These are phyloP conservation scores for Aphis gossypii DNA, from an alignment of 1,140 invertebrate species.

Conservation along the genomic window DNA sequence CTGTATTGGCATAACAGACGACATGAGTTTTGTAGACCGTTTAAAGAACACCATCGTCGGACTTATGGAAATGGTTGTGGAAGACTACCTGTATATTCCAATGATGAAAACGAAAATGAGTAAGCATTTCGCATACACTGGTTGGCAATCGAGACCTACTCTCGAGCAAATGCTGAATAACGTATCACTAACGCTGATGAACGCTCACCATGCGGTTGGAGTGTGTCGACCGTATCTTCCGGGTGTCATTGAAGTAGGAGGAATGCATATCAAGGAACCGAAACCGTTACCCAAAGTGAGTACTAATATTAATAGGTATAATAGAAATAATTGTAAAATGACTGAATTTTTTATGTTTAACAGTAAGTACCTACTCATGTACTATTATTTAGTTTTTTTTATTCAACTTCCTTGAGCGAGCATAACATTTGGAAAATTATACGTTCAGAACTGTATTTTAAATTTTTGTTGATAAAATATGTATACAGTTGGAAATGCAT, in stretches of 20 bases:
- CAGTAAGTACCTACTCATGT: too few species aligned
- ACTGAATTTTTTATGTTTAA: not conserved
- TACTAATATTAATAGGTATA: not conserved
- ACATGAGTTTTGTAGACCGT: constrained; percentile 17
- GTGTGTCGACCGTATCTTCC: constrained; percentile 66
- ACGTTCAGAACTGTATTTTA: too few species aligned
- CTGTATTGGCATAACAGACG: not conserved
- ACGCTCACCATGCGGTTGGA: constrained; percentile 68
- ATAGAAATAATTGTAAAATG: not conserved
- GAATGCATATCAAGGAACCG: constrained; percentile 66
- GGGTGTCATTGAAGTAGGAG: constrained; percentile 69
- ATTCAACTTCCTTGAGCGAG: too few species aligned
- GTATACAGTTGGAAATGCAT: too few species aligned
- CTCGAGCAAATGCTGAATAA: constrained; percentile 61
- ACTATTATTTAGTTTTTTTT: too few species aligned
- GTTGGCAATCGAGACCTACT: not conserved
- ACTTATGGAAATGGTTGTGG: not conserved
- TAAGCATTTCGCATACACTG: not conserved
- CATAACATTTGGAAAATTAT: too few species aligned
- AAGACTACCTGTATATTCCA: not conserved
- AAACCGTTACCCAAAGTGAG: constrained; percentile 58
- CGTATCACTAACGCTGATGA: constrained; percentile 66
- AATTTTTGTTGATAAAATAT: too few species aligned
- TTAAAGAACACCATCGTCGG: constrained; percentile 20
- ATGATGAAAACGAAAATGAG: not conserved